Conservation (phyloP, 2,797 vertebrate genomes). For the Brotula barbata region DNA sequence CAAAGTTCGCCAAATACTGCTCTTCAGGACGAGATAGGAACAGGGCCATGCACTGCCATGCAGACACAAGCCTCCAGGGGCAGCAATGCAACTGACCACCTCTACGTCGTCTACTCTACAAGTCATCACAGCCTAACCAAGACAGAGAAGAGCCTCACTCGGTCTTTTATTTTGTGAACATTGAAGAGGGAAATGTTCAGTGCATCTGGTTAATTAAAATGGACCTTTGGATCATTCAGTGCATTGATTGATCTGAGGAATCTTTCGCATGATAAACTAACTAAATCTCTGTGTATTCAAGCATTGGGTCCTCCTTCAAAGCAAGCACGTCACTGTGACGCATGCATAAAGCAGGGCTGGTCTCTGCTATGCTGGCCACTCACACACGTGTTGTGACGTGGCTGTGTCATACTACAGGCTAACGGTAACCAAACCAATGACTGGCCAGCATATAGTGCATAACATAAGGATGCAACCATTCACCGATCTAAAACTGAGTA, state of each 20-base stretch:
- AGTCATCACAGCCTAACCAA: slow-evolving; percentile 36
- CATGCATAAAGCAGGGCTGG: slow-evolving; percentile 68
- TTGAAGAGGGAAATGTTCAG: slow-evolving; percentile 1
- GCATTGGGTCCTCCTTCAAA: slow-evolving; percentile 48
- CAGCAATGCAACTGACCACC: slow-evolving; percentile 52
- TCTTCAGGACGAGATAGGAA: neutral
- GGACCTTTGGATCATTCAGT: too few species aligned
- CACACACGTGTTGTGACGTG: slow-evolving; percentile 13
- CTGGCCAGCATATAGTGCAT: slow-evolving; percentile 53
- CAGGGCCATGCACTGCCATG: slow-evolving; percentile 76
- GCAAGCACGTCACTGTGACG: slow-evolving; percentile 55
- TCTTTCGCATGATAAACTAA: too few species aligned
- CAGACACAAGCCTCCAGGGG: slow-evolving; percentile 69
- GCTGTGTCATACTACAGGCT: slow-evolving; percentile 7
- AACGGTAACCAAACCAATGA: slow-evolving; percentile 24
- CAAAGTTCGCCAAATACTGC: neutral
- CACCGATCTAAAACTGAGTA: slow-evolving; percentile 41
- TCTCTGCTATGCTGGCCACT: slow-evolving; percentile 60
- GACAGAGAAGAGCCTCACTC: slow-evolving; percentile 39
- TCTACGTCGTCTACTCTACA: slow-evolving; percentile 15
- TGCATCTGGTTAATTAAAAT: too few species aligned
- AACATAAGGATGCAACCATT: slow-evolving; percentile 60
- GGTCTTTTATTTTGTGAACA: too few species aligned
- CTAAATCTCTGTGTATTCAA: slow-evolving; percentile 28
- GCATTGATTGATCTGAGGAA: too few species aligned